Percentiles rank a stretch among this genome's conserved stretches.
Conservation (phyloP, 2,113 vertebrate species). For the Poeciliopsis retropinna region DNA sequence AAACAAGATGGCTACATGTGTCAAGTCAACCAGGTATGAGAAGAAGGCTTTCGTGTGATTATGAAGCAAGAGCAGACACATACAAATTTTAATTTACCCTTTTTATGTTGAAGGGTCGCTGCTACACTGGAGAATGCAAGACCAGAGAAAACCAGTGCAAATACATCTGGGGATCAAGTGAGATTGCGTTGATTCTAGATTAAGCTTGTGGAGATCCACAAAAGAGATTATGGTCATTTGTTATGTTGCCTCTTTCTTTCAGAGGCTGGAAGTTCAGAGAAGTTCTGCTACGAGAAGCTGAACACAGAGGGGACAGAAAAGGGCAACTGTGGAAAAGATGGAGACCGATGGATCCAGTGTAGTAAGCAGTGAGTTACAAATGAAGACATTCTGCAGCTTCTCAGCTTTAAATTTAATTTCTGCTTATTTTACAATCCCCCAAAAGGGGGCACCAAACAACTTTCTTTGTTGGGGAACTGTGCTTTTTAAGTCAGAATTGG, state of each 20-base stretch:
- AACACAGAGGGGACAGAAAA: constrained; percentile 98
- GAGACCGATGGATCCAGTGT: constrained; percentile 93
- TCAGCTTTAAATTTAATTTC: neutral
- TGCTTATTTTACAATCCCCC: constrained; percentile 8
- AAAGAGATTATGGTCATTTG: neutral
- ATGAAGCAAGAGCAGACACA: neutral
- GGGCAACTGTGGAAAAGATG: constrained; percentile 95
- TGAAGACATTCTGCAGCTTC: neutral
- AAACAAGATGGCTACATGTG: constrained; percentile 97
- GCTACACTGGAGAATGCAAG: constrained; percentile 96
- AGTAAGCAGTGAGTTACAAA: constrained; percentile 93
- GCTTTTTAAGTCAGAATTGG: neutral
- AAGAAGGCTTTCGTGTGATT: neutral
- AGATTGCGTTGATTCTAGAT: constrained; percentile 63
- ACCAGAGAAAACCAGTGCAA: constrained; percentile 97
- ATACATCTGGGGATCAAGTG: constrained; percentile 97
- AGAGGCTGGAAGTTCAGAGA: constrained; percentile 94
- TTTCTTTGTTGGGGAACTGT: too few relatives aligned
- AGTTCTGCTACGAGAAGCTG: constrained; percentile 98
- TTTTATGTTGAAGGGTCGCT: constrained; percentile 86
- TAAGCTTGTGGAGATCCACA: neutral
- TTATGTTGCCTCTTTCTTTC: constrained; percentile 41
- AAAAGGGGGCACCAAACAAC: constrained; percentile 6
- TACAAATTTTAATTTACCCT: constrained; percentile 2
- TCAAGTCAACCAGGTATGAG: constrained; percentile 90